phyloP scores from a whole-genome alignment of 2,797 vertebrate genomes.

The Scomberomorus guttatus region DNA sequence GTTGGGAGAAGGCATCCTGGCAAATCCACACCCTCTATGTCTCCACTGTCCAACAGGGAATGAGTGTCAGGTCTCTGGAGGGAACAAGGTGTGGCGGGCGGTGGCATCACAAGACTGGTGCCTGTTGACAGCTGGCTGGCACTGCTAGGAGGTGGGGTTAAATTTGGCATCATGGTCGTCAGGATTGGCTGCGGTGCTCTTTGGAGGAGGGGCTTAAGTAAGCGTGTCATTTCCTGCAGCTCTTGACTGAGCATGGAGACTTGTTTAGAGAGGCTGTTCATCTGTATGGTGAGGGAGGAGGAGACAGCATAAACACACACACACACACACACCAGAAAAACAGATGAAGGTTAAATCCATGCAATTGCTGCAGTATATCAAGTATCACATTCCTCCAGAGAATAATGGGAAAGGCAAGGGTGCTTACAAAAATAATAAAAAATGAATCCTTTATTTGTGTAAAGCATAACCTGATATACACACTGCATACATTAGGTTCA shows the following conservation, averaged over 20 bases:
- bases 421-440: neutral
- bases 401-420: neutral
- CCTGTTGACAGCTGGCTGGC: constrained; percentile 63
- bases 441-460: neutral
- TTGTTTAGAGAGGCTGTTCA: constrained; percentile 86
- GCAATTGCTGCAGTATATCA: neutral
- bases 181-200: constrained; percentile 73
- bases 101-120: constrained; percentile 38
- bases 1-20: constrained; percentile 83
- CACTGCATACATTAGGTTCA: neutral
- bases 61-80: constrained; percentile 57
- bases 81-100: constrained; percentile 42
- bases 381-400: neutral
- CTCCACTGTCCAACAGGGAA: constrained; percentile 81
- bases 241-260: constrained; percentile 87
- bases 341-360: neutral
- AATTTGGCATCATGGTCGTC: constrained; percentile 71
- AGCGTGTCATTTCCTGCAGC: constrained; percentile 87
- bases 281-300: constrained; percentile 77
- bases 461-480: neutral
- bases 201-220: constrained; percentile 86
- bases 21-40: constrained; percentile 71
- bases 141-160: constrained; percentile 74
- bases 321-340: neutral
- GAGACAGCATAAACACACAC: neutral